Evolutionary conservation across 2,888 invertebrate species (phyloP), one percentile per base, ranked within the genome.

Genomic region (Polymixis lichenea): DNA sequence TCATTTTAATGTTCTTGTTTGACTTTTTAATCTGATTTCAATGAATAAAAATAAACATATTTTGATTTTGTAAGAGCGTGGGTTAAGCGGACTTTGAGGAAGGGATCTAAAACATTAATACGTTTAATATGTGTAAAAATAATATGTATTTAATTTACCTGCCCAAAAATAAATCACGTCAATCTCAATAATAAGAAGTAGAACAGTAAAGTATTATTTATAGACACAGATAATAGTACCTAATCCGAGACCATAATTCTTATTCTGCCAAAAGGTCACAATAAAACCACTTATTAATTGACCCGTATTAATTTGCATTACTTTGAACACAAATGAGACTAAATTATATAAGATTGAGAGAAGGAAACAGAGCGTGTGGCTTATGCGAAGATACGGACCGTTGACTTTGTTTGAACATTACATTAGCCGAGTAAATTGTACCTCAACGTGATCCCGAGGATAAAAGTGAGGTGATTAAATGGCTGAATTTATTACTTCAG

Each of bases 331-430:
- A 80, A 75, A 83, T 80, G n/a, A 72, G 72, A 71, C 80, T 66
- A 73, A 64, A 81, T 84, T 84, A 87, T 87, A 84, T 92, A 90
- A 90, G 80, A 69, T 56, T 76, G 65, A 65, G 68, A 76, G 80
- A 76, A 77, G 80, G 82, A 90, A 92, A 87, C 90, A 91, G 91
- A 92, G 90, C 91, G 87, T 90, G 82, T 84, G 84, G 82, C 81
- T 87, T 87, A 81, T 72, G 73, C 79, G 85, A 87, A 85, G 85
- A 72, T 77, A 84, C 82, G 88, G 88, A 72, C 86, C 86, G 88
- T 87, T 90, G 85, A 74, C 28, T 77, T 80, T 85, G 88, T 87
- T 88, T 88, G 86, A 81, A 83, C 82, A 77, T 83, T 78, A 69
- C 76, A 79, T 84, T 83, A 87, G 60, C 72, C 65, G 77, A 79